These are phyloP conservation scores for Cataglyphis livida DNA, from an alignment of 2,888 invertebrate genomes.

Conservation along the genomic window DNA sequence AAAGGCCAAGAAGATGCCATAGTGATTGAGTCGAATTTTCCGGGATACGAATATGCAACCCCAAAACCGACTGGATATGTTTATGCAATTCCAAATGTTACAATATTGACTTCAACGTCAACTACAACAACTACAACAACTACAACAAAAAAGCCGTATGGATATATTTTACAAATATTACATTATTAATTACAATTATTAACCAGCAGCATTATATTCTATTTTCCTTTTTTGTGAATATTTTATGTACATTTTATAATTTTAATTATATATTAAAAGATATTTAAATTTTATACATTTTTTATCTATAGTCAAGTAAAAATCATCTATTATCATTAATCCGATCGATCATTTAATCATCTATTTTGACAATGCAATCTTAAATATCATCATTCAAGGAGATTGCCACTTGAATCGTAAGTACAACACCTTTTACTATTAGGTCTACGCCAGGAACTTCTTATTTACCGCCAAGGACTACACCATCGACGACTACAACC, in stretches of 20 bases:
- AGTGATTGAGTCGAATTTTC: neutral
- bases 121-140: too few species aligned
- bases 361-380: neutral
- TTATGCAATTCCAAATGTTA: neutral
- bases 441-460: neutral
- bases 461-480: neutral
- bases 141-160: neutral
- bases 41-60: neutral
- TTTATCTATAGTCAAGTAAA: neutral
- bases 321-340: neutral
- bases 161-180: neutral
- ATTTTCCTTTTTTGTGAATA: neutral
- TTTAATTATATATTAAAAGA: neutral
- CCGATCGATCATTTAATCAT: neutral
- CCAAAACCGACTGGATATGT: conserved; percentile 8
- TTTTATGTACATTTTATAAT: neutral
- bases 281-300: neutral
- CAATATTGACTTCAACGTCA: neutral
- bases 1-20: neutral
- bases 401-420: neutral
- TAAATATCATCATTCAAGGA: neutral
- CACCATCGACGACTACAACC: neutral
- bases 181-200: neutral
- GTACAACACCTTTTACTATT: neutral
- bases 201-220: neutral